Conservation (phyloP, 2,888 invertebrate genomes). For the Molanna angustata region DNA sequence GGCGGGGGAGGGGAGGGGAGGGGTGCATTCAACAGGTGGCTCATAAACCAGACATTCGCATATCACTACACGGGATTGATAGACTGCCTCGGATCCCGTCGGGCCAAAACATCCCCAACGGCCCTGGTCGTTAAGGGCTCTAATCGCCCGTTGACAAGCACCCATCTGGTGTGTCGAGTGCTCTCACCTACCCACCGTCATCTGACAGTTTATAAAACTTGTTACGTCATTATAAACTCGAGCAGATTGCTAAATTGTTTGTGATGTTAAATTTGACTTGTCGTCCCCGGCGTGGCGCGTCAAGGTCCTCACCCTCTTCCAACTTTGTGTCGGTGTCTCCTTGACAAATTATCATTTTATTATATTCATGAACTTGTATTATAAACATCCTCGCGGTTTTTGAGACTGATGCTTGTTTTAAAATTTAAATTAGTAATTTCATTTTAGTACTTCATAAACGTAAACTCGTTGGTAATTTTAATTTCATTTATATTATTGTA, state of each 20-base stretch:
- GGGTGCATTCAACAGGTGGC: slow-evolving; percentile 46
- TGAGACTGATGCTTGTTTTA: no score
- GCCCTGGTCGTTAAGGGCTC: slow-evolving; percentile 13
- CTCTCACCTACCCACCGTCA: slow-evolving; percentile 16
- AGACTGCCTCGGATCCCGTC: slow-evolving; percentile 27
- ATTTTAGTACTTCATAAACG: no score
- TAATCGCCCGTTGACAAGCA: slow-evolving; percentile 6
- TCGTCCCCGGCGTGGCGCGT: no score
- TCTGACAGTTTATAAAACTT: slow-evolving; percentile 32
- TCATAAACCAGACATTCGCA: slow-evolving; percentile 55
- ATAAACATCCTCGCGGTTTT: no score
- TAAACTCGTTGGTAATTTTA: no score
- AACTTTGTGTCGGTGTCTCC: no score
- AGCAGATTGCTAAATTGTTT: slow-evolving; percentile 31
- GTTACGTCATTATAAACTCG: slow-evolving; percentile 32
- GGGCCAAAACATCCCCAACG: slow-evolving; percentile 19
- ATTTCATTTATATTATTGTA: no score
- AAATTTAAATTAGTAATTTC: no score
- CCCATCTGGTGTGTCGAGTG: slow-evolving; percentile 16
- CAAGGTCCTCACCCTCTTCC: no score
- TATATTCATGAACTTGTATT: no score
- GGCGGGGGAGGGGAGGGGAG: slow-evolving; percentile 34
- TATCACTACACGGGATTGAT: slow-evolving; percentile 44
- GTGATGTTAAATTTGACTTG: slow-evolving; percentile 30
- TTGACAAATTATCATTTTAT: no score